Percentiles rank a stretch among this genome's conserved stretches.
phyloP scores from a whole-genome alignment of 2,888 invertebrate genomes.

The Tineola bisselliella region DNA sequence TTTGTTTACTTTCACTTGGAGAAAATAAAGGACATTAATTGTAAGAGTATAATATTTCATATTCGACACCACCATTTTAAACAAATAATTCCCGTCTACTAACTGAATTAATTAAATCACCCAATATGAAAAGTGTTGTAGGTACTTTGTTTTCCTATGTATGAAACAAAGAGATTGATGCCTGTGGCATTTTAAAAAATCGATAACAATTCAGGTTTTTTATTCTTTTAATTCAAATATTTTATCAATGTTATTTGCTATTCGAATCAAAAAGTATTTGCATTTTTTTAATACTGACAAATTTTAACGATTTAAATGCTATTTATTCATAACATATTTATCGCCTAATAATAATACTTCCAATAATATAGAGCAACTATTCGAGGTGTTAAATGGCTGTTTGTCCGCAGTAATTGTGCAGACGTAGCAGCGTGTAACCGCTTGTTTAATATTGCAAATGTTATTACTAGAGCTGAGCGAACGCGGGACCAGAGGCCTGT shows the following conservation, averaged over 20 bases:
- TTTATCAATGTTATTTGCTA: background rate
- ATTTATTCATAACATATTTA: background rate
- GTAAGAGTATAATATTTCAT: too few relatives aligned
- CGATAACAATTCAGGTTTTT: background rate
- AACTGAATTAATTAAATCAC: too few relatives aligned
- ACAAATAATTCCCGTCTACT: too few relatives aligned
- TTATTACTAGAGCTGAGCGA: slow-evolving; percentile 31
- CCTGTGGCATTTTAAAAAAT: slow-evolving; percentile 24
- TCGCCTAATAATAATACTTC: slow-evolving; percentile 5
- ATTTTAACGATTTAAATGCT: too few relatives aligned
- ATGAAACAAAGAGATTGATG: slow-evolving; percentile 39
- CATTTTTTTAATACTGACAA: too few relatives aligned
- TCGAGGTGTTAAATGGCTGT: slow-evolving; percentile 37
- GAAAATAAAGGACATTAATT: slow-evolving; percentile 10
- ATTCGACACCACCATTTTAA: too few relatives aligned
- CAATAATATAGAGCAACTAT: slow-evolving; percentile 20
- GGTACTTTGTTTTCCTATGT: slow-evolving; percentile 38
- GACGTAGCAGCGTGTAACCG: slow-evolving; percentile 29
- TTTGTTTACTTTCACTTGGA: slow-evolving; percentile 15
- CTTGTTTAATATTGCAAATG: slow-evolving; percentile 56
- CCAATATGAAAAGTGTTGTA: too few relatives aligned
- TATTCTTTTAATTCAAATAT: background rate
- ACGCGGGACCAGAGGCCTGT: background rate
- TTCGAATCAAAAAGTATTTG: background rate
- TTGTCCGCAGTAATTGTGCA: slow-evolving; percentile 36